phyloP scores from a whole-genome alignment of 2,888 invertebrate species.

The Cheilosia variabilis region DNA sequence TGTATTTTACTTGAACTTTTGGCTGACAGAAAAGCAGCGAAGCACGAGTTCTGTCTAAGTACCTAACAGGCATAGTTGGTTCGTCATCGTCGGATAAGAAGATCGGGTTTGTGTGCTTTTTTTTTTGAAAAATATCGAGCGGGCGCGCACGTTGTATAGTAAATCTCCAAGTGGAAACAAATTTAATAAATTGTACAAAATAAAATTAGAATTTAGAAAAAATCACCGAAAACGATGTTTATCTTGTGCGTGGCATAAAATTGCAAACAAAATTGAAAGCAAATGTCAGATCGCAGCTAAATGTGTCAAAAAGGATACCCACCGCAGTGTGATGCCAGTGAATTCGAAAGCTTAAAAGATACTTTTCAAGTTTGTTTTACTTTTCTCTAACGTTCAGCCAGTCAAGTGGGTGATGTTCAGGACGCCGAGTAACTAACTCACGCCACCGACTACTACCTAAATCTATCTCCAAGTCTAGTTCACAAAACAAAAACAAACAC shows the following conservation, averaged over 20 bases:
- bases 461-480: not conserved
- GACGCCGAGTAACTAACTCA: slow-evolving; percentile 64
- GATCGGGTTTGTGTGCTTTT: slow-evolving; percentile 69
- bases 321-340: slow-evolving; percentile 18
- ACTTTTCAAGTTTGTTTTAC: slow-evolving; percentile 3
- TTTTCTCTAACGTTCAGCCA: slow-evolving; percentile 8
- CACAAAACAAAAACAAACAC: slow-evolving; percentile 16
- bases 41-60: slow-evolving; percentile 75
- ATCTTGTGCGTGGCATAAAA: slow-evolving; percentile 11
- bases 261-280: slow-evolving; percentile 8
- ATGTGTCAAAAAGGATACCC: slow-evolving; percentile 41
- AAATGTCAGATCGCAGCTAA: slow-evolving; percentile 45
- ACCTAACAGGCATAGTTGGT: slow-evolving; percentile 75
- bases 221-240: not conserved
- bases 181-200: slow-evolving; percentile 17
- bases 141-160: slow-evolving; percentile 68
- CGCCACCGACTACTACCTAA: slow-evolving; percentile 16
- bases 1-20: slow-evolving; percentile 75
- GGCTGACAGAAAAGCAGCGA: slow-evolving; percentile 72
- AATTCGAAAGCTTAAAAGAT: slow-evolving; percentile 20
- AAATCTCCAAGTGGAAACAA: not conserved
- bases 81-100: slow-evolving; percentile 76
- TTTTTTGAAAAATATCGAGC: slow-evolving; percentile 38
- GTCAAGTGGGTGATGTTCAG: slow-evolving; percentile 66
- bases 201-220: slow-evolving; percentile 7